A percentile compares a stretch with the other conserved stretches of the same genome.
phyloP scores from a whole-genome alignment of 2,113 vertebrate species.

The Oncorhynchus masou region DNA sequence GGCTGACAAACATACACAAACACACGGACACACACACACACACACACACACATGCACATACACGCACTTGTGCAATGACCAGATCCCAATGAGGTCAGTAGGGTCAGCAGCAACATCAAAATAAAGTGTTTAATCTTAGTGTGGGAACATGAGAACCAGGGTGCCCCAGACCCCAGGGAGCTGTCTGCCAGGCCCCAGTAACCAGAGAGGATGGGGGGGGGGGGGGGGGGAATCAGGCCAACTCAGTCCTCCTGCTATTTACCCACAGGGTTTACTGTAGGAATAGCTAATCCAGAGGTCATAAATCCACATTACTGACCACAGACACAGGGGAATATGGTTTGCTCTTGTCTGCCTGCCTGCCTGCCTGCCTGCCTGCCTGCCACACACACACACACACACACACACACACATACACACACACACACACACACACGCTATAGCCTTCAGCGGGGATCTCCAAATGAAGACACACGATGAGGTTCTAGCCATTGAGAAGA shows the following conservation, averaged over 20 bases:
- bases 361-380: too few relatives aligned
- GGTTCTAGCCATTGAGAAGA: not conserved
- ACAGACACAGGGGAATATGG: not conserved
- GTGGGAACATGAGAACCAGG: slow-evolving; percentile 43
- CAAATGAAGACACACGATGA: not conserved
- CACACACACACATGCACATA: not conserved
- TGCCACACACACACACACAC: too few relatives aligned
- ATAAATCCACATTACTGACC: not conserved
- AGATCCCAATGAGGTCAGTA: not conserved
- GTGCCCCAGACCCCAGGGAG: slow-evolving; percentile 19
- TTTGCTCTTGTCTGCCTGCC: not conserved
- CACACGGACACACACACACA: not conserved
- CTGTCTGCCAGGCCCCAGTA: slow-evolving; percentile 3
- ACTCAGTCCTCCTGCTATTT: slow-evolving; percentile 11
- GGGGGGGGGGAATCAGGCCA: not conserved
- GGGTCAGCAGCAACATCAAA: slow-evolving; percentile 23
- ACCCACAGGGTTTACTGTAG: not conserved
- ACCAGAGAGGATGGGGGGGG: not conserved
- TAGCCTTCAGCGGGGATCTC: not conserved
- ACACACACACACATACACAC: too few relatives aligned
- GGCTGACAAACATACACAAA: not conserved
- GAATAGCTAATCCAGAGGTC: not conserved
- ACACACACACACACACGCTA: not conserved
- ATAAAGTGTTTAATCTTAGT: slow-evolving; percentile 39
- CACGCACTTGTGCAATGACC: not conserved